Conservation (phyloP, 1,140 invertebrate genomes). For the Sitophilus oryzae region DNA sequence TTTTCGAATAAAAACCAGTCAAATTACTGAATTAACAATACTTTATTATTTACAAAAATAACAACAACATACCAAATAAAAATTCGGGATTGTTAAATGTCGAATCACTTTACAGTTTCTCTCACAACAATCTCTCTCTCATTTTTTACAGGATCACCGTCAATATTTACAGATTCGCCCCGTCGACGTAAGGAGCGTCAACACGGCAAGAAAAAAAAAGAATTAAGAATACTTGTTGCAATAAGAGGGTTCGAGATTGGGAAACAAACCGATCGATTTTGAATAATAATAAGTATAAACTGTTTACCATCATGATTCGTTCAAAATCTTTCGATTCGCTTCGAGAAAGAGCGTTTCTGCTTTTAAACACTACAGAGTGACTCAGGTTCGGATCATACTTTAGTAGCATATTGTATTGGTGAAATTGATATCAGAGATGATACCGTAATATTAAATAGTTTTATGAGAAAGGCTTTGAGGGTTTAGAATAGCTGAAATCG, state of each 20-base stretch:
- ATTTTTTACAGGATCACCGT: conserved; percentile 14
- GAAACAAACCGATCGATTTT: no score
- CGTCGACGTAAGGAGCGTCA: conserved; percentile 3
- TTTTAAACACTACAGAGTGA: no score
- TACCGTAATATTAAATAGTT: no score
- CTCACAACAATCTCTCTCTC: conserved; percentile 5
- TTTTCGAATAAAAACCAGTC: neutral
- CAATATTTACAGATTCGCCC: conserved; percentile 7
- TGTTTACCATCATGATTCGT: no score
- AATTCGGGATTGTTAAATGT: conserved; percentile 19
- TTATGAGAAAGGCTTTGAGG: no score
- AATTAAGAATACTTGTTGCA: neutral
- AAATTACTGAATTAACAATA: conserved; percentile 20
- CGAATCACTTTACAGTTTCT: conserved; percentile 4
- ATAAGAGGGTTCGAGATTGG: neutral
- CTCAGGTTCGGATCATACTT: no score
- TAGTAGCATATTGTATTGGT: no score
- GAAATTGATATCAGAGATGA: no score
- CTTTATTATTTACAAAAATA: conserved; percentile 26
- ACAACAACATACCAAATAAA: conserved; percentile 25
- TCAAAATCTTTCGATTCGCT: no score
- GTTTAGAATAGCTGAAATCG: no score
- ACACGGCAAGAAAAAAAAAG: conserved; percentile 9
- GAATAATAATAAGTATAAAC: no score
- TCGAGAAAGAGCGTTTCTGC: no score